phyloP scores from a whole-genome alignment of 2,797 vertebrate genomes.

The Lepus oiostolus region DNA sequence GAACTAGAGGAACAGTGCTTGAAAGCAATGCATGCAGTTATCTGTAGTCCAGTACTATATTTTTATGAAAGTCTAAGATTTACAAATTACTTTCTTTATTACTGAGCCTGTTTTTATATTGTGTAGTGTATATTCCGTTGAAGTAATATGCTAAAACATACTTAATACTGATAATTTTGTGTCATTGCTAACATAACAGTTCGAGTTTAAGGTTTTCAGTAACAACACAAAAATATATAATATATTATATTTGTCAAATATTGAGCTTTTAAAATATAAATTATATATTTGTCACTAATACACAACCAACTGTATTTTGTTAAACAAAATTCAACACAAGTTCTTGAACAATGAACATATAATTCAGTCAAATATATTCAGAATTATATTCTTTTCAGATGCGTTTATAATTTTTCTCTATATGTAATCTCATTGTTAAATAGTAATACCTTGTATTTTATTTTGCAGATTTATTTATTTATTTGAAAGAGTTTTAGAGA shows the following conservation, averaged over 20 bases:
- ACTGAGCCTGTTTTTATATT: neutral
- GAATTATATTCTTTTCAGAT: neutral
- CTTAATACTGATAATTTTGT: neutral
- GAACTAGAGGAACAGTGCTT: neutral
- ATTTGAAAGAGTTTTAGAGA: no score
- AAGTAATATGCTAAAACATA: neutral
- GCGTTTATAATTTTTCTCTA: neutral
- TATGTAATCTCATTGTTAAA: neutral
- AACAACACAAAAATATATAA: neutral
- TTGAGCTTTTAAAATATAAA: neutral
- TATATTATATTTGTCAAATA: neutral
- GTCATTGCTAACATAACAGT: neutral
- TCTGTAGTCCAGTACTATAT: neutral
- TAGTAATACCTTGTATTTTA: neutral
- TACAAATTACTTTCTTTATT: neutral
- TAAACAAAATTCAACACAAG: neutral
- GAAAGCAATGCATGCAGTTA: constrained; percentile 9
- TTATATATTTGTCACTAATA: neutral
- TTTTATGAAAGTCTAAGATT: neutral
- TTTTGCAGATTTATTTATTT: no score
- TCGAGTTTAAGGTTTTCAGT: neutral
- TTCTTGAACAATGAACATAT: neutral
- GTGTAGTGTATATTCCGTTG: neutral
- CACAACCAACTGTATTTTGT: neutral
- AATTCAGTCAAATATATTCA: neutral